Base-by-base conservation (phyloP, 2,888 invertebrate species). In the Netelia virgata region DNA sequence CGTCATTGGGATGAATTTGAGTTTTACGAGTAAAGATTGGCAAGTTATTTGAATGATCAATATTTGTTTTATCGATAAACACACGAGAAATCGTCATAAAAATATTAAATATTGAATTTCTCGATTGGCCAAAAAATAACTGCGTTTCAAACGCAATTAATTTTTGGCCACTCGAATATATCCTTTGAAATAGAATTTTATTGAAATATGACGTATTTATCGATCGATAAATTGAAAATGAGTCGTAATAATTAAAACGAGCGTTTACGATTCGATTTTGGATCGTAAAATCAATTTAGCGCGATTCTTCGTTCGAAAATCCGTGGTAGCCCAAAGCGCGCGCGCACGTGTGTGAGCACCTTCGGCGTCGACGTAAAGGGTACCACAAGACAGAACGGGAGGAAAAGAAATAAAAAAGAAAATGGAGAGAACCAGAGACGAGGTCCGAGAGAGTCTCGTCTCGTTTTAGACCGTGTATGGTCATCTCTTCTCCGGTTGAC, bases 401-500 rank as follows among this genome's bases (percentile, higher is more conserved):
- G 75, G 61, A 50, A 72, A 69, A 70, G 18, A 73, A 76, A 61
- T 18, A 63, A 64, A 78, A 69, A 70, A 53, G 16, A 11, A 23
- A 23, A 43, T 47, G 50, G 41, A 59, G 41, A 59, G 57, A 59
- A 63, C 36, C 28, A 8, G 63, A 6, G 63, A 28, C 8, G 36
- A 36, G 36, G 59, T 20, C 59, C 47, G 74, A 75, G 50, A 53
- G 63, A 36, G 23, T 79, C 79, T 63, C 70, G 80, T 84, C 82
- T 78, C 78, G 78, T 82, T 84, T 84, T 86, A 82, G 82, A 84
- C 80, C 84, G 77, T 77, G 70, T 83, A 77, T 78, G 78, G 78
- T 78, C 78, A 81, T 69, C 68, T 69, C 75, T 70, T 57, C 61
- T 59, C 11, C 11, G 57, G 43, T 59, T 66, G 66, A 72, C 70